Evolutionary conservation across 2,113 vertebrate species (phyloP).

Genomic region (Tonatia bakeri): DNA sequence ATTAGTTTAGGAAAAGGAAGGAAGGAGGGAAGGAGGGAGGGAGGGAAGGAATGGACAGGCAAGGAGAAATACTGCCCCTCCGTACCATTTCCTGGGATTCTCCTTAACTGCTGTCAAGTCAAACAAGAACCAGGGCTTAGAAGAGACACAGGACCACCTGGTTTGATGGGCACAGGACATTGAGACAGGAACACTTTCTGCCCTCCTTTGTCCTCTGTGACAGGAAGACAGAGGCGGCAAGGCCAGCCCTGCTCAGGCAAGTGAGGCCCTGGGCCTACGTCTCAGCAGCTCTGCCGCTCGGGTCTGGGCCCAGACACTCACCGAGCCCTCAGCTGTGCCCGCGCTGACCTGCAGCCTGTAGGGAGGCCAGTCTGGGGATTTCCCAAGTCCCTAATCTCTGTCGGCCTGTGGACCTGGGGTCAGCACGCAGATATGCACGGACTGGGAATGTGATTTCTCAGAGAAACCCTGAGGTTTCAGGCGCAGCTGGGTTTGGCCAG

Average conservation of each 20-base stretch:
- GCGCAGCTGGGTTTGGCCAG: background rate
- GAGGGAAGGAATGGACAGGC: background rate
- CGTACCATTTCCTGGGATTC: conserved; percentile 41
- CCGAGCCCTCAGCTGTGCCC: background rate
- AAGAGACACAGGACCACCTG: conserved; percentile 26
- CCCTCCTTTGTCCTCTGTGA: conserved; percentile 26
- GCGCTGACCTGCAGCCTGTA: background rate
- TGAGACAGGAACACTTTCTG: conserved; percentile 49
- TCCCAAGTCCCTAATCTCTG: too few relatives aligned
- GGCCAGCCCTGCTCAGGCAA: background rate
- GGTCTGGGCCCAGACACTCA: background rate
- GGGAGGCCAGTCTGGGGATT: background rate
- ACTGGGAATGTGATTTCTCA: background rate
- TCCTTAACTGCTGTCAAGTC: background rate
- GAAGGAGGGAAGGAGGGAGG: too few relatives aligned
- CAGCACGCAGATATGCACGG: background rate
- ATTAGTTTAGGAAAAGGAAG: background rate
- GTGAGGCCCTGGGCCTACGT: background rate
- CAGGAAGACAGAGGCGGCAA: background rate
- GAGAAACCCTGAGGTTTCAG: background rate
- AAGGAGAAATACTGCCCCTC: background rate
- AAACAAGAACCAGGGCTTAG: conserved; percentile 31
- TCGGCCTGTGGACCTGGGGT: background rate
- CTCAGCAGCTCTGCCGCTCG: background rate
- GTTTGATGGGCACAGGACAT: conserved; percentile 24